These are phyloP conservation scores for Pseudomyrmex dendroicus DNA, from an alignment of 1,140 invertebrate genomes.

Conservation along the genomic window DNA sequence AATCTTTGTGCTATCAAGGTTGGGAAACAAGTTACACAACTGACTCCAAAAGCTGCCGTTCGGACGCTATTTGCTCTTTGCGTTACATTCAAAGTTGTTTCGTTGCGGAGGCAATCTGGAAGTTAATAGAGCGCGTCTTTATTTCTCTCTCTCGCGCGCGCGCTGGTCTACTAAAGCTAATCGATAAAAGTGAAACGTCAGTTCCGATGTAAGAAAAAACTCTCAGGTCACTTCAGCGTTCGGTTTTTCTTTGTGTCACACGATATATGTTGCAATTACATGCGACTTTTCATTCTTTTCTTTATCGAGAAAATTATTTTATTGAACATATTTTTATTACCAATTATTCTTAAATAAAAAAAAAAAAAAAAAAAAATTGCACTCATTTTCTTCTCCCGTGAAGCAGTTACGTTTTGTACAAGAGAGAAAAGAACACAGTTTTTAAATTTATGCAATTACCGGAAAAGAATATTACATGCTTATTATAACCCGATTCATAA, in stretches of 20 bases:
- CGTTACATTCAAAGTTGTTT: constrained; percentile 20
- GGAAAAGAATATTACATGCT: not conserved
- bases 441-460: constrained; percentile 9
- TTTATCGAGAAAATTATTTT: constrained; percentile 7
- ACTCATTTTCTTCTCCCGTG: not conserved
- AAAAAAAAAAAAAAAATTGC: not conserved
- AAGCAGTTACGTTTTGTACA: constrained; percentile 2
- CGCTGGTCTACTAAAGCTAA: constrained; percentile 12
- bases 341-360: constrained; percentile 3
- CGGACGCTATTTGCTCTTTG: constrained; percentile 21
- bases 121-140: constrained; percentile 2
- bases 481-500: not conserved
- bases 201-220: not conserved
- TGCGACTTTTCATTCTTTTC: too few species aligned
- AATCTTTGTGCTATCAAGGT: not conserved
- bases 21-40: not conserved
- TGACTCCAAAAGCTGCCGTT: not conserved
- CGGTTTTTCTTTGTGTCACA: not conserved
- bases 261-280: not conserved
- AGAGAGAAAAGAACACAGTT: not conserved
- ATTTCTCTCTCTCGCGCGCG: not conserved
- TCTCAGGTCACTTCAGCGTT: not conserved
- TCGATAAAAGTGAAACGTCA: constrained; percentile 6
- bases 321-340: not conserved
- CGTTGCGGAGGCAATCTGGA: constrained; percentile 33